Percentiles rank a stretch among this genome's conserved stretches.
Evolutionary conservation across 1,140 invertebrate genomes (phyloP).

Genomic region (Piezodorus guildinii): DNA sequence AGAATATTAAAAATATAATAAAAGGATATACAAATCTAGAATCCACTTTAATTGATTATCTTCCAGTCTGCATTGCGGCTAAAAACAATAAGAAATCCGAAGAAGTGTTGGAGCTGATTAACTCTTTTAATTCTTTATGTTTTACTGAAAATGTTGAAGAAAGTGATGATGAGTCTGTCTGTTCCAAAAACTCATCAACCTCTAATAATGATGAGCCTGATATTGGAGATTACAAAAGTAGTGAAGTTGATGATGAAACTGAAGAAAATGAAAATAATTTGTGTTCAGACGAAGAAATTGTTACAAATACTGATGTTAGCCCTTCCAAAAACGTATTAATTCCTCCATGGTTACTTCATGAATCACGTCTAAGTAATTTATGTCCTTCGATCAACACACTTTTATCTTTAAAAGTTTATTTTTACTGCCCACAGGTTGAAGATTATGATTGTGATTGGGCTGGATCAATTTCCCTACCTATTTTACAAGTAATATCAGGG

Average conservation of each 20-base stretch:
- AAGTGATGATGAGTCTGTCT: conserved; percentile 20
- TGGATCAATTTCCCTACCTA: conserved; percentile 45
- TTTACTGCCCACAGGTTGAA: conserved; percentile 62
- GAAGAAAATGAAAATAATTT: conserved; percentile 20
- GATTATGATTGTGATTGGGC: conserved; percentile 45
- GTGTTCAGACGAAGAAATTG: conserved; percentile 20
- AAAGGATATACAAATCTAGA: conserved; percentile 46
- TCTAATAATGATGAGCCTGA: background rate
- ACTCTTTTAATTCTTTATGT: background rate
- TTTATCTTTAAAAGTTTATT: conserved; percentile 46
- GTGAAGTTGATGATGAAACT: conserved; percentile 10
- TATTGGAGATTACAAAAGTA: conserved; percentile 5
- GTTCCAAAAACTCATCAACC: conserved; percentile 6
- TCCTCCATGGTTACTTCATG: conserved; percentile 52
- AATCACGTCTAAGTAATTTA: conserved; percentile 44
- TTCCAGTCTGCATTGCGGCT: conserved; percentile 1
- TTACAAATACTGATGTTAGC: conserved; percentile 3
- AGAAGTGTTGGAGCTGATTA: background rate
- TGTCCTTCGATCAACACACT: conserved; percentile 55
- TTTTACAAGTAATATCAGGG: conserved; percentile 53
- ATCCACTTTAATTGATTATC: conserved; percentile 26
- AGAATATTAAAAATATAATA: conserved; percentile 47
- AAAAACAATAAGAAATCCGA: conserved; percentile 30
- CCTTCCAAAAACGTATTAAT: conserved; percentile 28
- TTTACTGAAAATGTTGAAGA: conserved; percentile 26